phyloP scores from a whole-genome alignment of 2,888 invertebrate genomes.

The Tillus elongatus region DNA sequence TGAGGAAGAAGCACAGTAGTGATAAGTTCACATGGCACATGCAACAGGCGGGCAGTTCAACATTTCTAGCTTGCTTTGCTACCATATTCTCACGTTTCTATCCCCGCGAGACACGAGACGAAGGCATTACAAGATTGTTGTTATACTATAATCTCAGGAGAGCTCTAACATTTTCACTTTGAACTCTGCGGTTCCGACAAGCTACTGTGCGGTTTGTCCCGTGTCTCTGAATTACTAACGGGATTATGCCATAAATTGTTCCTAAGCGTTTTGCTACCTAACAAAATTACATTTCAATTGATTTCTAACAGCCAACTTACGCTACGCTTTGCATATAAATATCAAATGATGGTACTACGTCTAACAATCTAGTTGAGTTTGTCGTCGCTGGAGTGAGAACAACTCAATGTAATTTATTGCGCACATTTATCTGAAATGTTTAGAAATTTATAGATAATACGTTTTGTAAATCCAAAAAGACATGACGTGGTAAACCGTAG shows the following conservation, averaged over 20 bases:
- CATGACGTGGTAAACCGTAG: no score
- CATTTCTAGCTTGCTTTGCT: constrained; percentile 28
- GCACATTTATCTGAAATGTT: no score
- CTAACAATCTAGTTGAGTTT: no score
- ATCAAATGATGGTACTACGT: no score
- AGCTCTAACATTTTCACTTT: constrained; percentile 30
- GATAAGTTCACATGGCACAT: constrained; percentile 14
- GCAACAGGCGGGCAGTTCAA: constrained; percentile 36
- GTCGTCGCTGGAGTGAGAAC: no score
- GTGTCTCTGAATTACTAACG: constrained; percentile 4
- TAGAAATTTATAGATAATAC: no score
- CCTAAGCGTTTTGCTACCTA: no score
- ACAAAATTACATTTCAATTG: no score
- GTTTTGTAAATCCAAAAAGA: no score
- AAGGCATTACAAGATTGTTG: constrained; percentile 31
- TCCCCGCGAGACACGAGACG: constrained; percentile 23
- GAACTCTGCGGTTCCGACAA: constrained; percentile 26
- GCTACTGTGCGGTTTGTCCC: constrained; percentile 25
- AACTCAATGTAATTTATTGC: no score
- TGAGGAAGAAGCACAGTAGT: constrained; percentile 15
- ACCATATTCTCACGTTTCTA: constrained; percentile 29
- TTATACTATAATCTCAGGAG: constrained; percentile 29
- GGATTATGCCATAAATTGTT: constrained; percentile 2
- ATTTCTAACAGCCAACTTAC: no score
- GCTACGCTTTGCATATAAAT: no score